Conservation (phyloP, 2,888 invertebrate genomes). For the Eremobia ochroleuca region DNA sequence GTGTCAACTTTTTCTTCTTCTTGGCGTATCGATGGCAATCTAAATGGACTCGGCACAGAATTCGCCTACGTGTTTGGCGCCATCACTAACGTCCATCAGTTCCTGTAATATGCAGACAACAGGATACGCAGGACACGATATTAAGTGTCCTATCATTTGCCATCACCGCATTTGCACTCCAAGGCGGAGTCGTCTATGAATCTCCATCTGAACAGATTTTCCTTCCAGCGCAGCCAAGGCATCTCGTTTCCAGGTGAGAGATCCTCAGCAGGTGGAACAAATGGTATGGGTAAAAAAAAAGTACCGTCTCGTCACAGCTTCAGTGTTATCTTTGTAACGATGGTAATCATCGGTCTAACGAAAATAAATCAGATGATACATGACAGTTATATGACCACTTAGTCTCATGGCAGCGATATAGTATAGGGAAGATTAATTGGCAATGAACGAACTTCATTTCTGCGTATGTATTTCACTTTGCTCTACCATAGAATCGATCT, state of each 20-base stretch:
- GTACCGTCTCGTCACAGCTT: too few relatives aligned
- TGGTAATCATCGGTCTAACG: too few relatives aligned
- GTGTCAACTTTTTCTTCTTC: background rate
- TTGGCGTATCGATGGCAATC: background rate
- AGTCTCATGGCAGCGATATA: background rate
- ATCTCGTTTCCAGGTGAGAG: too few relatives aligned
- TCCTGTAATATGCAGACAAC: background rate
- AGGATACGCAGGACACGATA: background rate
- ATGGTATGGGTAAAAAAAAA: too few relatives aligned
- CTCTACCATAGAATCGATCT: background rate
- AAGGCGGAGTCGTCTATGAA: background rate
- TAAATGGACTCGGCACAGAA: background rate
- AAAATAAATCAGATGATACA: too few relatives aligned
- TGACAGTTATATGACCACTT: too few relatives aligned
- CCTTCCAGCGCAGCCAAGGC: background rate
- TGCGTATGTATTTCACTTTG: background rate
- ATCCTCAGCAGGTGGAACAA: too few relatives aligned
- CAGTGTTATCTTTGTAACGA: too few relatives aligned
- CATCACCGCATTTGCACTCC: background rate
- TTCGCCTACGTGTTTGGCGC: background rate
- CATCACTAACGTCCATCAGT: background rate
- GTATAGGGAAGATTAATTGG: background rate
- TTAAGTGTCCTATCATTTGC: background rate
- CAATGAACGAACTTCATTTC: background rate
- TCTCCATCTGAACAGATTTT: background rate